Base-by-base conservation (phyloP, 2,113 vertebrate species). In the Apteryx mantelli region DNA sequence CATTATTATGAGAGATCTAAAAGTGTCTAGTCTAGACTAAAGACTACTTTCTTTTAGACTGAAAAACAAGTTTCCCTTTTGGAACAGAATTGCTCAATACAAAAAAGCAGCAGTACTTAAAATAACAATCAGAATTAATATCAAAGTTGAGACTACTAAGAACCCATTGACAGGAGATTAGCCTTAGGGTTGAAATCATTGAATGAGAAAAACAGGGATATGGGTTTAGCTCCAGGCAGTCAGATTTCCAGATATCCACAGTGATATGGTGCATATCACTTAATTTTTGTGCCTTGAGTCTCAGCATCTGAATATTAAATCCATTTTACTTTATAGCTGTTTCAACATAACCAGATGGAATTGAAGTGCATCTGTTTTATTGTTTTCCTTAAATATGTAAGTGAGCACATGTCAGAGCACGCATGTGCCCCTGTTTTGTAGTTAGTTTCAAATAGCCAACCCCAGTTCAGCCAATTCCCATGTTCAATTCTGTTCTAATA, bases 341-440 rank as follows among this genome's bases (percentile, higher is more conserved):
- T 95, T 96, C 75, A 94, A 60, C 75, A 83, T 44, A 80, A 66
- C 11, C 65, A 93, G 58, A 78, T 82, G 50, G 89, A 91, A 95
- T 24, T 88, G 70, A 94, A 95, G 88, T 88, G 68, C 48, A 85
- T 93, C 92, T 91, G 70, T 66, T 88, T 82, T 69, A 93, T 88
- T 94, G 75, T 95, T 93, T 91, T 76, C 88, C 63, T 94, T 83
- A 86, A 94, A 95, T 91, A 71, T 36, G 70, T 85, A 85, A 82
- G 42, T 21, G 48, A 91, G 46, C 66, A 83, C 28, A 58, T 56
- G 55, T 58, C n/a, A 53, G 36, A 73, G 24, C 52, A 38, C 12
- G 8, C 28, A 36, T 38, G 16, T 28, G 48, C n/a, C 28, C 46
- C 30, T 55, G 36, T 88, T 83, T 86, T 85, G 78, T 55, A 82